A percentile compares a stretch with the other conserved stretches of the same genome.
These are phyloP conservation scores for Leptarthrus brevirostris DNA, from an alignment of 2,888 invertebrate genomes.

Conservation along the genomic window DNA sequence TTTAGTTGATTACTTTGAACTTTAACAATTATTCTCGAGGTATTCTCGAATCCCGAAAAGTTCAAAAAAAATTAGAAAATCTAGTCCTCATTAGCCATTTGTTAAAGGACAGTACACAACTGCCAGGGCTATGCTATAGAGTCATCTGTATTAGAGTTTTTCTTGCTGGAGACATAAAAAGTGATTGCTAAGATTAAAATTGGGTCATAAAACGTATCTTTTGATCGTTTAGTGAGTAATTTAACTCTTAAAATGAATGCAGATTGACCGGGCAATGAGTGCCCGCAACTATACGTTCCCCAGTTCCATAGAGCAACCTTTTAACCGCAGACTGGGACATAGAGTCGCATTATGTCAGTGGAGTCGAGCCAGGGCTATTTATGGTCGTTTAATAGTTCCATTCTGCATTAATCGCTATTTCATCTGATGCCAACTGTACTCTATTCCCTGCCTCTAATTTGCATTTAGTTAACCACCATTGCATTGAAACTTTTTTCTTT, in stretches of 20 bases:
- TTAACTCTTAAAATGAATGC: constrained; percentile 19
- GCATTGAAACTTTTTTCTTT: not conserved
- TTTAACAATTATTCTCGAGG: too few species aligned
- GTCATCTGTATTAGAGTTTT: too few species aligned
- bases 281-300: constrained; percentile 7
- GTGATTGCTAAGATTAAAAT: not conserved
- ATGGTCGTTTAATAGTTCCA: constrained; percentile 9
- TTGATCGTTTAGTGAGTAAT: constrained; percentile 21
- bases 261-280: constrained; percentile 12
- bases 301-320: constrained; percentile 1
- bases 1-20: too few species aligned
- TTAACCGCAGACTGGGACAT: not conserved
- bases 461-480: not conserved
- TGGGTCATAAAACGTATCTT: constrained; percentile 8
- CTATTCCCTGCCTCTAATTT: not conserved
- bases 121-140: too few species aligned
- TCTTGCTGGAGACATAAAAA: too few species aligned
- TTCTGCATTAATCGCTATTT: constrained; percentile 29
- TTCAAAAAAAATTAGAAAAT: too few species aligned
- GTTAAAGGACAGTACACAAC: too few species aligned
- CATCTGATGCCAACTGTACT: constrained; percentile 11
- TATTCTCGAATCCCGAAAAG: too few species aligned
- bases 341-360: constrained; percentile 24
- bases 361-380: constrained; percentile 17
- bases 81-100: too few species aligned